Evolutionary conservation across 2,113 vertebrate species (phyloP), one percentile per base, ranked within the genome.

Genomic region (Glaucomys volans): DNA sequence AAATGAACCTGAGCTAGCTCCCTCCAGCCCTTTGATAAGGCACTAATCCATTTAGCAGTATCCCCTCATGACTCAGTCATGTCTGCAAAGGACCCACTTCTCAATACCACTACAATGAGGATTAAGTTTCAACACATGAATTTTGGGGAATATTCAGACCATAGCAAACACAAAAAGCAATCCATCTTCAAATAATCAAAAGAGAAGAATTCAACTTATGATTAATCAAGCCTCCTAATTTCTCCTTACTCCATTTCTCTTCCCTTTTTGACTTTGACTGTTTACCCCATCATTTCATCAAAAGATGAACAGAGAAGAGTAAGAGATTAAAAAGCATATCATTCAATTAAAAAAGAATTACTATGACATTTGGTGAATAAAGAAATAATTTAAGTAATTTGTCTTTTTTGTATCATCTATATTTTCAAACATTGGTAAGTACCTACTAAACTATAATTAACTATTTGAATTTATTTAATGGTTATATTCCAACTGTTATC

Each of bases 291-390:
- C 52, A 11, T 42, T 80, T 90, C 28, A 92, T 20, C n/a, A 76
- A 83, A 95, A 79, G 83, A 83, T 54, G 26, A 40, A 26, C 5
- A 75, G 32, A 35, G 44, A 90, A 92, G 16, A 75, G 44, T 93
- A 79, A 80, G 37, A 47, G 80, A 91, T 75, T 59, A 54, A 16
- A 94, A 91, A 59, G 13, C 4, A 37, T 10, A 67, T 10, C 22
- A 37, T 32, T 77, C 72, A 85, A n/a, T 94, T 66, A 88, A 94
- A 94, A 96, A 90, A 71, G 22, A 84, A 28, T 54, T 80, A 18
- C 28, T 30, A 7, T 20, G 28, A 47, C 18, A 85, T 50, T 91
- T 37, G 47, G 42, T 90, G 17, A 84, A 75, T 93, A 69, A 81
- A 57, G 62, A 87, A 12, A 59, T 94, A 47, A 90, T 62, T 80